Evolutionary conservation across 2,113 vertebrate genomes (phyloP).

Genomic region (Sceloporus undulatus): DNA sequence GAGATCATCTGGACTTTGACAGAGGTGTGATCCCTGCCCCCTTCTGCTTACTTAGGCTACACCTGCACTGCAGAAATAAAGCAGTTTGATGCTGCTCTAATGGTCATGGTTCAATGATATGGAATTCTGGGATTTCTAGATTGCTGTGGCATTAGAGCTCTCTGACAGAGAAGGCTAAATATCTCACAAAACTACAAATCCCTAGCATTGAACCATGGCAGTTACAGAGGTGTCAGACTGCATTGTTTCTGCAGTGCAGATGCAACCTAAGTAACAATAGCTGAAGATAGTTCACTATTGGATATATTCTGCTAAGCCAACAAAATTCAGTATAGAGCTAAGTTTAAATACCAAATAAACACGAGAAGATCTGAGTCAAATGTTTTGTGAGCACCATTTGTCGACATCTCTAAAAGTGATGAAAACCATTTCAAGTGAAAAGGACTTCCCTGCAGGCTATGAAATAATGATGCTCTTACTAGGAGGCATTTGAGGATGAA

Average conservation of each 20-base stretch:
- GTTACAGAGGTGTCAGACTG: too few relatives aligned
- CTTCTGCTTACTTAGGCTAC: not conserved
- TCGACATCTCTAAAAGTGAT: constrained; percentile 68
- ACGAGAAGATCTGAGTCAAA: constrained; percentile 44
- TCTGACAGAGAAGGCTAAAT: too few relatives aligned
- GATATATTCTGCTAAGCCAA: constrained; percentile 51
- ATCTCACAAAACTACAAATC: too few relatives aligned
- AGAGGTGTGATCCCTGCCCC: not conserved
- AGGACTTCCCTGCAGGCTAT: constrained; percentile 69
- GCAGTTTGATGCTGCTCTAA: too few relatives aligned
- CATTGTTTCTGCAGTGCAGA: too few relatives aligned
- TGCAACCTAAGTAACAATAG: not conserved
- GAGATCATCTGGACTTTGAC: not conserved
- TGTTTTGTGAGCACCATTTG: constrained; percentile 64
- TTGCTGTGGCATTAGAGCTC: too few relatives aligned
- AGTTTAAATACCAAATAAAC: constrained; percentile 53
- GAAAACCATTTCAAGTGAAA: constrained; percentile 74
- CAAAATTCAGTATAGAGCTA: constrained; percentile 60
- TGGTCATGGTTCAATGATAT: too few relatives aligned
- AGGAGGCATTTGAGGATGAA: constrained; percentile 56
- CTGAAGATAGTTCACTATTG: not conserved
- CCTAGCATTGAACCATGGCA: too few relatives aligned
- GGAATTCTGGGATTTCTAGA: too few relatives aligned
- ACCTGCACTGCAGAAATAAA: too few relatives aligned
- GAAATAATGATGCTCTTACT: constrained; percentile 69